A percentile compares a stretch with the other conserved stretches of the same genome.
Conservation (phyloP, 2,797 vertebrate genomes). For the Limosa lapponica region DNA sequence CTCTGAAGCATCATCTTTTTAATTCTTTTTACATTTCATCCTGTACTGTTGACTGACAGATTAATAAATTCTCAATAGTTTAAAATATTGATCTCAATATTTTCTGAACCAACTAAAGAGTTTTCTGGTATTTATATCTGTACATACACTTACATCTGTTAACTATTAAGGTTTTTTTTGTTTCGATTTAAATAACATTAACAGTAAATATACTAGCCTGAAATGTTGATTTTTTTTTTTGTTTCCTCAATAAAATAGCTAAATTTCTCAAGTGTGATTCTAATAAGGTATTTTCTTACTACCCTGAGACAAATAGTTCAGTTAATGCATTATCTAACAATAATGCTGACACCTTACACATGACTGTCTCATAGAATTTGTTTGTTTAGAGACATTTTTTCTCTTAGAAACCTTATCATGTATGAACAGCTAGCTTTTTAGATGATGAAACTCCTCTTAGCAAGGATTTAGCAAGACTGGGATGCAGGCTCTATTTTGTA, state of each 20-base stretch:
- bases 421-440: constrained; percentile 18
- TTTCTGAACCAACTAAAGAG: not conserved
- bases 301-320: not conserved
- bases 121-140: not conserved
- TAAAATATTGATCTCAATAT: not conserved
- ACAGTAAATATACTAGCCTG: not conserved
- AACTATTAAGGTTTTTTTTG: not conserved
- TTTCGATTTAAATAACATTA: not conserved
- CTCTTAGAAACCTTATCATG: constrained; percentile 27
- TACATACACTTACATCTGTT: not conserved
- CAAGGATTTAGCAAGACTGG: constrained; percentile 1
- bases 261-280: not conserved
- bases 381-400: not conserved
- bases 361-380: not conserved
- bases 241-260: not conserved
- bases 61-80: not conserved
- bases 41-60: not conserved
- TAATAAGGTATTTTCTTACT: not conserved
- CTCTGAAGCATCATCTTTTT: not conserved
- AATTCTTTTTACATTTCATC: not conserved
- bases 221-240: not conserved
- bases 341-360: not conserved
- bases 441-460: not conserved
- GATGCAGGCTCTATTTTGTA: constrained; percentile 4
- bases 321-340: not conserved